These are phyloP conservation scores for Hylaeus volcanicus DNA, from an alignment of 1,140 invertebrate species.

Conservation along the genomic window DNA sequence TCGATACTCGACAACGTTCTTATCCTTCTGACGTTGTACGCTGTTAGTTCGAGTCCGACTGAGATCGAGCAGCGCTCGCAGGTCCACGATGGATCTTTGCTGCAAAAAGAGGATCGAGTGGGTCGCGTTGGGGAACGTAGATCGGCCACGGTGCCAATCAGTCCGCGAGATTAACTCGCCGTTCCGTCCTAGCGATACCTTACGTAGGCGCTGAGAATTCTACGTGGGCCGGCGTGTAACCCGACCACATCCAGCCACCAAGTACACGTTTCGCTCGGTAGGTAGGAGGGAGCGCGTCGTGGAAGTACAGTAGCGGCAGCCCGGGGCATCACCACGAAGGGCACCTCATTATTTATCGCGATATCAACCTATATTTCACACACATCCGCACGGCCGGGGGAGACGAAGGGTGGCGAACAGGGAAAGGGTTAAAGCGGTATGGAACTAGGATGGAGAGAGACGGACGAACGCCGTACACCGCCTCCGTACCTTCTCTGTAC, in stretches of 20 bases:
- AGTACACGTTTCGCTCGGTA: constrained; percentile 58
- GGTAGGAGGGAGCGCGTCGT: constrained; percentile 53
- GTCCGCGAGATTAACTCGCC: constrained; percentile 26
- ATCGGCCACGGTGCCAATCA: constrained; percentile 9
- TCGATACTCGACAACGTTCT: no score
- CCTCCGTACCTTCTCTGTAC: constrained; percentile 14
- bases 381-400: constrained; percentile 51
- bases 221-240: constrained; percentile 46
- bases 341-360: constrained; percentile 79
- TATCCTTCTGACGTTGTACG: no score
- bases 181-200: constrained; percentile 22
- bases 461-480: neutral
- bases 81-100: no score
- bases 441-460: neutral
- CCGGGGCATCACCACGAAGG: constrained; percentile 76
- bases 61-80: no score
- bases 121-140: neutral
- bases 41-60: no score
- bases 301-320: constrained; percentile 76
- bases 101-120: no score
- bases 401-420: constrained; percentile 7
- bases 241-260: constrained; percentile 43
- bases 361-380: constrained; percentile 80
- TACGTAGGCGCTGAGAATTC: constrained; percentile 49
- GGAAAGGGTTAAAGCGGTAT: constrained; percentile 8